Conservation (phyloP, 2,113 vertebrate genomes). For the Motacilla tschutschensis region DNA sequence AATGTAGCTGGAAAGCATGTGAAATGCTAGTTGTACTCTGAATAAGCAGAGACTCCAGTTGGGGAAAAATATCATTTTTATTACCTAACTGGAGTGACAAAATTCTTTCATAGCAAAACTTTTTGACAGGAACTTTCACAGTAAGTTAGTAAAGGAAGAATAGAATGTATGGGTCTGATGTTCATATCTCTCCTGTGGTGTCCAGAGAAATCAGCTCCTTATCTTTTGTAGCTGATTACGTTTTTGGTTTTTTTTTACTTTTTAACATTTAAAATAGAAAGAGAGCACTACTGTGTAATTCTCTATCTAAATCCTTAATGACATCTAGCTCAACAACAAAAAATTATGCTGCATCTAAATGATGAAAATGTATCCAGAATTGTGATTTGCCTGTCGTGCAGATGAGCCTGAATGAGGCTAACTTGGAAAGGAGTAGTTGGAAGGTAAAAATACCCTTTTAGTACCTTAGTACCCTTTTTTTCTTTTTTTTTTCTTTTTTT, state of each 20-base stretch:
- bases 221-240: not conserved
- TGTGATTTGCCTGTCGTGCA: not conserved
- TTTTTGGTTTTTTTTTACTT: not conserved
- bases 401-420: not conserved
- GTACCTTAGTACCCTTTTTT: not conserved
- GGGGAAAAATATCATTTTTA: not conserved
- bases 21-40: not conserved
- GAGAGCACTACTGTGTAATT: not conserved
- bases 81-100: not conserved
- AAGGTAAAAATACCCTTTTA: not conserved
- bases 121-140: not conserved
- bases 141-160: not conserved
- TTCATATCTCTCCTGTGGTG: not conserved
- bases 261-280: not conserved
- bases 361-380: not conserved
- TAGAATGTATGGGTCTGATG: not conserved
- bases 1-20: not conserved
- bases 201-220: not conserved
- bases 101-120: not conserved
- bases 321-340: not conserved
- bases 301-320: not conserved
- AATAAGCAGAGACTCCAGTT: not conserved
- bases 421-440: not conserved
- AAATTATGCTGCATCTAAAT: not conserved
- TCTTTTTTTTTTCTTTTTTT: not conserved